Base-by-base conservation (phyloP, 2,888 invertebrate genomes). In the Apantesis nais region DNA sequence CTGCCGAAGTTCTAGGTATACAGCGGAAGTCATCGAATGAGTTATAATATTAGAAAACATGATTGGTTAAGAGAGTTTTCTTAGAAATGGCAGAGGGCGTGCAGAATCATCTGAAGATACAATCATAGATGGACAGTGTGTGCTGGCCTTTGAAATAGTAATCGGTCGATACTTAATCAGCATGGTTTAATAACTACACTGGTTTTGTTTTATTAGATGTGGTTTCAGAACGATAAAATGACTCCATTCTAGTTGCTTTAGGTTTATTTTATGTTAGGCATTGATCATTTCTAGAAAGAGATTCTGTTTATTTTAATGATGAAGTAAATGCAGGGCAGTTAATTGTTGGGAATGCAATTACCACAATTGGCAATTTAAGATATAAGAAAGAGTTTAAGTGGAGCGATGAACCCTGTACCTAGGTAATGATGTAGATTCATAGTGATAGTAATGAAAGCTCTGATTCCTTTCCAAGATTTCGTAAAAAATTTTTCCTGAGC, bases 1-100 rank as follows among this genome's bases (percentile, higher is more conserved):
- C 64, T 62, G 66, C 58, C 73, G 73, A 75, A 77, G 72, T 75
- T 78, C 74, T 77, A 52, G 74, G 65, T 71, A 39, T 31, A 61
- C 44, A 65, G 68, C 78, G 80, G 82, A 80, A 64, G 73, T 75
- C 66, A 34, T 8, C 8, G 22, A 41, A 68, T 75, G 69, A 52
- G 62, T 64, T 68, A 65, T 41, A 55, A 68, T 65, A 25, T 39
- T 16, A 25, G 34, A 60, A 41, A 55, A 58, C 62, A 29, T 62
- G 55, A 61, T 67, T 61, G 14, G 65, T 58, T 55, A 60, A 65
- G 31, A 48, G 9, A 22, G 34, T 34, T 31, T 52, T 37, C 67
- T 29, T 64, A 22, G 44, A 70, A 67, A 41, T 22, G 48, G 44
- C 25, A 31, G 34, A 22, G 67, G 34, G 44, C 58, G 70, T 63